Conservation (phyloP, 2,113 vertebrate genomes). For the Pelusios castaneus region DNA sequence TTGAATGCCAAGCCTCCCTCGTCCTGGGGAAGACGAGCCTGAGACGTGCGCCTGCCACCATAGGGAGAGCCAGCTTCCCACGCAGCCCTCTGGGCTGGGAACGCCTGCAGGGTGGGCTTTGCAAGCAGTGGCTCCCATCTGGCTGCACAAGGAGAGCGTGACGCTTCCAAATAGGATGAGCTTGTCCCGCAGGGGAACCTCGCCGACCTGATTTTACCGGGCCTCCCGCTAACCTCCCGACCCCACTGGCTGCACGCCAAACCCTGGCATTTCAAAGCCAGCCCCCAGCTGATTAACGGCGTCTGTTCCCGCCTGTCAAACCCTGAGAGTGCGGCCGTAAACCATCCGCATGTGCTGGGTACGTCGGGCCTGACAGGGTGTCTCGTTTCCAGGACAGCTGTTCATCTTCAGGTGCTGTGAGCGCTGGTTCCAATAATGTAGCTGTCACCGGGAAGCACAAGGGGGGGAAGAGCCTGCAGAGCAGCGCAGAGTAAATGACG, state of each 20-base stretch:
- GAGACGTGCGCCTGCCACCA: too few species aligned
- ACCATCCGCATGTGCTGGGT: background rate
- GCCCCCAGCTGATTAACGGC: background rate
- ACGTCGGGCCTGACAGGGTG: background rate
- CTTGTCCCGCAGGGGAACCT: background rate
- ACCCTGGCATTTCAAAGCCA: constrained; percentile 13
- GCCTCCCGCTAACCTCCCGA: constrained; percentile 7
- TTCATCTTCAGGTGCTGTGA: background rate
- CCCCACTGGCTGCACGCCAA: background rate
- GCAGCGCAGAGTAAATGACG: background rate
- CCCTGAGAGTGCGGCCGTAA: background rate
- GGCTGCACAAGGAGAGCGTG: background rate
- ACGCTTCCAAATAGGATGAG: background rate
- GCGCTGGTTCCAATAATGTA: background rate
- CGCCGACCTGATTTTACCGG: background rate
- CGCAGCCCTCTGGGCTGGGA: too few species aligned
- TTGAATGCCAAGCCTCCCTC: background rate
- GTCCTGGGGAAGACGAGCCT: too few species aligned
- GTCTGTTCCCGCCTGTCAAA: background rate
- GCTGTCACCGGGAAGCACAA: background rate
- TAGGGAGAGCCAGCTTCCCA: too few species aligned
- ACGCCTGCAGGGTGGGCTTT: background rate
- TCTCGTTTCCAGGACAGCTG: background rate
- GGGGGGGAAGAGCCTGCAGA: background rate
- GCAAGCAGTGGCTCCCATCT: background rate